phyloP scores from a whole-genome alignment of 2,113 vertebrate species.

The Syngnathus typhle region DNA sequence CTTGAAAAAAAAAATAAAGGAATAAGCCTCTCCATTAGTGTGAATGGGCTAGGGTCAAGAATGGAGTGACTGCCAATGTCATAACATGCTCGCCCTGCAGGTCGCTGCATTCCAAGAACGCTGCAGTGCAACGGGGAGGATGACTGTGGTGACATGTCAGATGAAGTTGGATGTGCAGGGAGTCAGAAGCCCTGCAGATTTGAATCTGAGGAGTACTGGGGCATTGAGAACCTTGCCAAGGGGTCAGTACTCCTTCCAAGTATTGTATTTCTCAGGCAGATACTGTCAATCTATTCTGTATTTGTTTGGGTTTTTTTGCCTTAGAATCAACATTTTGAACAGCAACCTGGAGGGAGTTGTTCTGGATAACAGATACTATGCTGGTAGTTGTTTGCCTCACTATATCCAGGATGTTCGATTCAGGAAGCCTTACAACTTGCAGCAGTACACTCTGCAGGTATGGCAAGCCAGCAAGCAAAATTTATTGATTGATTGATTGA shows the following conservation, averaged over 20 bases:
- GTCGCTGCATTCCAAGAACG: conserved; percentile 78
- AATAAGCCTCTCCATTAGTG: no score
- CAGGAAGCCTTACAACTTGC: conserved; percentile 87
- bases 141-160: conserved; percentile 88
- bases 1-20: no score
- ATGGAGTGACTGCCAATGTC: no score
- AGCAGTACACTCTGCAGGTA: conserved; percentile 82
- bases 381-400: conserved; percentile 80
- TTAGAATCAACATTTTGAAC: conserved; percentile 83
- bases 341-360: conserved; percentile 81
- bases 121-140: conserved; percentile 89
- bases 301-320: conserved; percentile 13
- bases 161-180: conserved; percentile 79
- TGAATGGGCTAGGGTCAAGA: no score
- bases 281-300: background rate
- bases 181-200: conserved; percentile 73
- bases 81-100: conserved; percentile 47
- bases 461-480: no score
- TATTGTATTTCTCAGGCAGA: background rate
- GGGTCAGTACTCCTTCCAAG: conserved; percentile 71
- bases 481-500: no score
- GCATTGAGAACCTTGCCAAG: conserved; percentile 82
- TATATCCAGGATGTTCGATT: conserved; percentile 78
- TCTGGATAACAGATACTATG: conserved; percentile 88
- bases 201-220: conserved; percentile 82